Evolutionary conservation across 2,888 invertebrate genomes (phyloP), one percentile per base, ranked within the genome.

Genomic region (Aphodius sticticus): DNA sequence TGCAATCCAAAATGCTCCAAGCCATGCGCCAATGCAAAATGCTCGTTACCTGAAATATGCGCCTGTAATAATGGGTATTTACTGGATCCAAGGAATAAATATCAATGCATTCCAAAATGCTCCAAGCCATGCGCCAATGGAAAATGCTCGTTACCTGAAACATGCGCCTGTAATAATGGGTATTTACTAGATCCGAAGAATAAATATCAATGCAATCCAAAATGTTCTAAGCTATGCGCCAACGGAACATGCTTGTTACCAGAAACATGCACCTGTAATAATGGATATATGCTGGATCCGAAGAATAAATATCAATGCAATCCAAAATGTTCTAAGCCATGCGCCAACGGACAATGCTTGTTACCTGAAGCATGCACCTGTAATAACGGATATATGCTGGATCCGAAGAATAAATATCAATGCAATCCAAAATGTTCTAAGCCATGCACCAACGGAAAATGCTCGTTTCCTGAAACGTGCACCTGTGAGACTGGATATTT

Each of bases 41-140:
- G 80, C 36, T 70, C 78, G 0, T 70, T 70, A 6, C 80, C 80
- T 16, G 78, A 92, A 6, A 88, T 88, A 0, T 94, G 94, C 89
- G 88, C 88, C 2, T 92, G 93, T 69, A 80, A 80, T 36, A 26
- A 37, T 6, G 81, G 82, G 0, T 81, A 77, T 35, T 16, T 77
- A 69, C 26, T 76, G 6, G 78, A 78, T 15, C 16, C 78, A n/a
- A 76, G 72, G 14, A 76, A 80, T 76, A 79, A 77, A 69, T 79
- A 79, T 16, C 38, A 79, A 14, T 81, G 81, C 37, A 77, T 72
- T 80, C 83, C 83, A 69, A 69, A 81, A 15, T 84, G 84, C 69
- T 69, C 78, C 3, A 81, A 81, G 77, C 69, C 78, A 2, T 84
- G 84, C 38, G 38, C 71, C 15, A 83, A 83, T 74, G 84, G 84